A percentile compares a stretch with the other conserved stretches of the same genome.
These are phyloP conservation scores for Beroe ovata DNA, from an alignment of 37 sponge, comb jelly and placozoan genomes.

Conservation along the genomic window DNA sequence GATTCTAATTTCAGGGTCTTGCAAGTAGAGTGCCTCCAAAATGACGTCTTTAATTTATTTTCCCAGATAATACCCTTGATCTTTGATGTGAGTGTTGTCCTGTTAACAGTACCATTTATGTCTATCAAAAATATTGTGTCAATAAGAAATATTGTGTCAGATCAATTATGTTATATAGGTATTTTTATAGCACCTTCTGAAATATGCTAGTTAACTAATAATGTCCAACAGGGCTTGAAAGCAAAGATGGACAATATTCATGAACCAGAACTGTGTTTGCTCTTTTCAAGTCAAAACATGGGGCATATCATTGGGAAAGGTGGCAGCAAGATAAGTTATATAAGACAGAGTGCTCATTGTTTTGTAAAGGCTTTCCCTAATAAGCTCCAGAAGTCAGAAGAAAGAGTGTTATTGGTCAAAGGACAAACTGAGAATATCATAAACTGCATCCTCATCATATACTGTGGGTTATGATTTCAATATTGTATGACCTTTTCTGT, in stretches of 20 bases:
- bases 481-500: too few species aligned
- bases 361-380: slow-evolving; percentile 12
- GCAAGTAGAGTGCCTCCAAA: neutral
- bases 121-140: neutral
- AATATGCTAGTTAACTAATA: too few species aligned
- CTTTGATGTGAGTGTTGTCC: neutral
- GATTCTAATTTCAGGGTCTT: neutral
- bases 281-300: neutral
- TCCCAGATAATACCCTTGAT: slow-evolving; percentile 2
- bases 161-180: too few species aligned
- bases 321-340: neutral
- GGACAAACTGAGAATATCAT: slow-evolving; percentile 9
- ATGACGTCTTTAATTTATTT: neutral
- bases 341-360: neutral
- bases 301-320: slow-evolving; percentile 12
- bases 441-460: neutral
- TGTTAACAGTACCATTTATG: neutral
- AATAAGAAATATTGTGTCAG: too few species aligned
- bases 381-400: neutral
- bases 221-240: neutral
- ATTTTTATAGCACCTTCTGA: too few species aligned
- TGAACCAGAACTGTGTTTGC: slow-evolving; percentile 5
- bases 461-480: neutral
- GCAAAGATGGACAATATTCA: neutral
- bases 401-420: neutral